These are phyloP conservation scores for Drosophila sproati DNA, from an alignment of 1,140 invertebrate genomes.

Conservation along the genomic window DNA sequence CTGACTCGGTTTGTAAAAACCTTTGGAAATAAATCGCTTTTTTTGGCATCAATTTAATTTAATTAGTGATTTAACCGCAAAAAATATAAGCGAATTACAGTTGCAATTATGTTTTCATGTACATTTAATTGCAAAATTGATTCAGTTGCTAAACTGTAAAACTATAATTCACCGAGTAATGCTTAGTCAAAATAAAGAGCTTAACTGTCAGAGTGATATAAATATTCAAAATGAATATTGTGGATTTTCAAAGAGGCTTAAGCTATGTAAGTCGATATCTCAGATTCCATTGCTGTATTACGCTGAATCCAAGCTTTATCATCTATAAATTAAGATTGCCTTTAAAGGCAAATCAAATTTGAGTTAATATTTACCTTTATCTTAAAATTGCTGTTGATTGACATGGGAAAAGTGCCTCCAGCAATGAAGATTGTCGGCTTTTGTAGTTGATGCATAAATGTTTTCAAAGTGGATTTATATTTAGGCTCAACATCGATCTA, in stretches of 20 bases:
- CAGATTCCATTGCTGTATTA: constrained; percentile 19
- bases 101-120: no score
- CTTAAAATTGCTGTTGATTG: constrained; percentile 19
- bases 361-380: background rate
- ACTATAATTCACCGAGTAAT: background rate
- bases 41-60: background rate
- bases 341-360: background rate
- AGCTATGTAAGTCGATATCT: constrained; percentile 13
- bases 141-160: background rate
- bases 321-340: constrained; percentile 10
- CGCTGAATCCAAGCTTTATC: constrained; percentile 26
- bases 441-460: constrained; percentile 14
- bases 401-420: constrained; percentile 6
- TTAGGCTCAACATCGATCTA: constrained; percentile 16
- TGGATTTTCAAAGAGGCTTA: background rate
- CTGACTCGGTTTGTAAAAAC: background rate
- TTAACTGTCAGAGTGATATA: background rate
- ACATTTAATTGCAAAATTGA: background rate
- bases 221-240: background rate
- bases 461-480: constrained; percentile 21
- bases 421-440: constrained; percentile 20
- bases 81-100: background rate
- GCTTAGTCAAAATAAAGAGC: background rate
- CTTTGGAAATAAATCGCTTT: background rate
- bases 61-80: background rate